Evolutionary conservation across 2,888 invertebrate species (phyloP).

Genomic region (Drosophila longiperda): DNA sequence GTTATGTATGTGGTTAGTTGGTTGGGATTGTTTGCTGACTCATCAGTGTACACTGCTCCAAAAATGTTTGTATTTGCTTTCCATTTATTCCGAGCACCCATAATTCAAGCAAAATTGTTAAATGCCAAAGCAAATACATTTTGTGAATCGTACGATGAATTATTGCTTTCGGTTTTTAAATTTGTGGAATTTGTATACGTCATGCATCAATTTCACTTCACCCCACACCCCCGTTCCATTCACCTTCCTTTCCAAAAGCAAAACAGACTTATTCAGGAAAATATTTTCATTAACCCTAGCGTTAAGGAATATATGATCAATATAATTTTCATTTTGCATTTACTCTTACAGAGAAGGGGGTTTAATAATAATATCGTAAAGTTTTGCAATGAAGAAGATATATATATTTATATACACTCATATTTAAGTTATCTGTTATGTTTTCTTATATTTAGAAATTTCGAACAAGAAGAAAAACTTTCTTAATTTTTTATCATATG

Average conservation of each 20-base stretch:
- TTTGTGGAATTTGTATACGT: conserved; percentile 38
- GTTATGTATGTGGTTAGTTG: background rate
- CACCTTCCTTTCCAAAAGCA: background rate
- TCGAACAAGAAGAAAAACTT: background rate
- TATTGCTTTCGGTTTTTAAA: conserved; percentile 15
- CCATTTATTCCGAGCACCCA: conserved; percentile 1
- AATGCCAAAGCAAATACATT: conserved; percentile 37
- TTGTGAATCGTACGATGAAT: background rate
- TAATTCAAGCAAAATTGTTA: conserved; percentile 40
- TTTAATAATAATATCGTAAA: background rate
- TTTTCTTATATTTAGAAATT: background rate
- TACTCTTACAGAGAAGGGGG: background rate
- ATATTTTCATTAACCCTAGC: conserved; percentile 58
- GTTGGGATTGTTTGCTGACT: background rate
- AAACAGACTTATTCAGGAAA: conserved; percentile 43
- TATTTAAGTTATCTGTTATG: no score
- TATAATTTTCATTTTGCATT: background rate
- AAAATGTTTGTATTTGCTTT: background rate
- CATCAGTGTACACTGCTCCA: background rate
- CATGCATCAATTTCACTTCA: conserved; percentile 53
- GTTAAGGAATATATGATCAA: conserved; percentile 12
- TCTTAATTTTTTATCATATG: background rate
- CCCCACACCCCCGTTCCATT: no score
- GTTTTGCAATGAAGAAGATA: background rate
- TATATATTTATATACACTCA: background rate